A percentile compares a stretch with the other conserved stretches of the same genome.
Evolutionary conservation across 2,797 vertebrate genomes (phyloP).

Genomic region (Steatocranus sp.): DNA sequence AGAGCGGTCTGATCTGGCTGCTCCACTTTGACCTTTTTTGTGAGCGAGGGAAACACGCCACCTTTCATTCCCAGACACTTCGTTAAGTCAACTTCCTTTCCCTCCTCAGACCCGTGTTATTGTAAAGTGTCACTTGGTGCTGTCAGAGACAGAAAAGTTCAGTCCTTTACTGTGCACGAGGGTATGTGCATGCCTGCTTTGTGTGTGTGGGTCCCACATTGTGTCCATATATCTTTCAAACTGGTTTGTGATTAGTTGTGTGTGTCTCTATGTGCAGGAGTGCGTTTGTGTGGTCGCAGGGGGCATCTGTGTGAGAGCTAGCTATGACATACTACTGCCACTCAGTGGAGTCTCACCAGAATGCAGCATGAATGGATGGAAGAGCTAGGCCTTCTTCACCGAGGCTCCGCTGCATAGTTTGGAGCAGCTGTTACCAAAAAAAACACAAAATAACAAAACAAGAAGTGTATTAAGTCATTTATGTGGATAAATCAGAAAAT

Average conservation of each 20-base stretch:
- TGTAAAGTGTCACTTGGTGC: conserved; percentile 67
- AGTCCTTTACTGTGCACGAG: conserved; percentile 29
- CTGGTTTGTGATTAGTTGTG: not conserved
- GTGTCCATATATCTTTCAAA: conserved; percentile 32
- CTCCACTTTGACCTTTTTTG: conserved; percentile 62
- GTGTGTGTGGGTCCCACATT: conserved; percentile 1
- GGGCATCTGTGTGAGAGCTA: not conserved
- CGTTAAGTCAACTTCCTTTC: conserved; percentile 70
- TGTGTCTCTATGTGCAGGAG: not conserved
- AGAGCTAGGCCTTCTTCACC: not conserved
- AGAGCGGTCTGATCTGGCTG: conserved; percentile 29
- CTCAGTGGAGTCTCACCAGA: conserved; percentile 65
- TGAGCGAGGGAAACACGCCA: conserved; percentile 55
- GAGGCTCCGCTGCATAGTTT: not conserved
- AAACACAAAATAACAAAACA: not conserved
- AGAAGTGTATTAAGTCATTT: not conserved
- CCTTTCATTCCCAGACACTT: conserved; percentile 70
- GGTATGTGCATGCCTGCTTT: not conserved
- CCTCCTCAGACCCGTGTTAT: conserved; percentile 62
- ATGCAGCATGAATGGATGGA: conserved; percentile 31
- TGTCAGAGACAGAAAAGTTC: conserved; percentile 58
- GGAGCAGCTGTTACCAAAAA: conserved; percentile 7
- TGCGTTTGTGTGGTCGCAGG: not conserved
- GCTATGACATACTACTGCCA: conserved; percentile 64
- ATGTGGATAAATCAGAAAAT: not conserved